Conservation (phyloP, 1,140 invertebrate species). For the Chionoecetes opilio region DNA sequence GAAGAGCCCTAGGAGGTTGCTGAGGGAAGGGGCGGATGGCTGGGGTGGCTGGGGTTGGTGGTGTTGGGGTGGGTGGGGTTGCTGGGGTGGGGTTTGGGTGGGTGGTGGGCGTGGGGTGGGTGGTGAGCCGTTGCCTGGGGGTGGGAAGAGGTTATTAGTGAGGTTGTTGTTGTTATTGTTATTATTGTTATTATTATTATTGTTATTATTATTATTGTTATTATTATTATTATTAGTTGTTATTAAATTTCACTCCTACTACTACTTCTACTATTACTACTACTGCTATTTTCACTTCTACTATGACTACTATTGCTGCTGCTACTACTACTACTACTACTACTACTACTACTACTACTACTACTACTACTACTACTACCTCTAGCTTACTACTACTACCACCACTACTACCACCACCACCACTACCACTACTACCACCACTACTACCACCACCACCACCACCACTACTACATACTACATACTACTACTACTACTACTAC, state of each 20-base stretch:
- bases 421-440: background rate
- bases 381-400: background rate
- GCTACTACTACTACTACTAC: background rate
- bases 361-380: background rate
- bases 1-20: conserved; percentile 31
- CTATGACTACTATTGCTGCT: background rate
- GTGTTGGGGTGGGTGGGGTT: background rate
- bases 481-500: background rate
- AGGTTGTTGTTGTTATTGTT: too few species aligned
- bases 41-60: background rate
- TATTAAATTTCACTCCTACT: too few species aligned
- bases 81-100: background rate
- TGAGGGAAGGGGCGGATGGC: background rate
- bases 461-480: background rate
- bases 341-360: background rate
- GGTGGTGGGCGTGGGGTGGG: background rate
- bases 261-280: too few species aligned
- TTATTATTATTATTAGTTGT: too few species aligned
- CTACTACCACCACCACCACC: background rate
- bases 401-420: background rate
- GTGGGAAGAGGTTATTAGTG: too few species aligned
- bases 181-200: too few species aligned
- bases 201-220: background rate
- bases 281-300: background rate
- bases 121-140: background rate